Conservation (phyloP, 1,140 invertebrate species). For the Scaptomyza graminum region DNA sequence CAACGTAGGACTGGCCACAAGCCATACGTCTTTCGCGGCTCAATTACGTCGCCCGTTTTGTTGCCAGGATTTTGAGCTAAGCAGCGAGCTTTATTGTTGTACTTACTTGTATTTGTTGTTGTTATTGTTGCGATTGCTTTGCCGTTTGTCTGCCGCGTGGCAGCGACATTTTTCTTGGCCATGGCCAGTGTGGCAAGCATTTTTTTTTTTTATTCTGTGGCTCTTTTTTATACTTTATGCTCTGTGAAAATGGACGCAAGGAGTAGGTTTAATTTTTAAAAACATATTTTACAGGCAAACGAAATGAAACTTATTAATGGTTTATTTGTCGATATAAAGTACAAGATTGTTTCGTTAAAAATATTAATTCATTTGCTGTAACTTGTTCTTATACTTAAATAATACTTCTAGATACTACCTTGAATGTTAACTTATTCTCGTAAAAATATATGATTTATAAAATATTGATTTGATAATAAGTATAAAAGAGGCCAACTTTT, state of each 20-base stretch:
- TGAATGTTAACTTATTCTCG: too few species aligned
- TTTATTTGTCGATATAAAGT: too few species aligned
- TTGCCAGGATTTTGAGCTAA: conserved; percentile 51
- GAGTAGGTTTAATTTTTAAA: not conserved
- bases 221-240: not conserved
- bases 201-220: not conserved
- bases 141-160: conserved; percentile 61
- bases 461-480: too few species aligned
- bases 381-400: too few species aligned
- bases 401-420: too few species aligned
- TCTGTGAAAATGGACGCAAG: not conserved
- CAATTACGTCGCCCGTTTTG: conserved; percentile 69
- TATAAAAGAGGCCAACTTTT: too few species aligned
- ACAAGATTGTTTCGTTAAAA: too few species aligned
- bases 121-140: conserved; percentile 25
- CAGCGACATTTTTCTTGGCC: conserved; percentile 75
- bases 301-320: too few species aligned
- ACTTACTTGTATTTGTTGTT: conserved; percentile 5
- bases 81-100: conserved; percentile 56
- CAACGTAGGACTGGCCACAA: conserved; percentile 14
- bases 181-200: conserved; percentile 33
- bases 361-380: too few species aligned
- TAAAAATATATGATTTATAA: too few species aligned
- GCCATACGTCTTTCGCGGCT: conserved; percentile 71
- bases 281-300: too few species aligned